These are phyloP conservation scores for Aythya baeri DNA, from an alignment of 2,113 vertebrate species.

Conservation along the genomic window DNA sequence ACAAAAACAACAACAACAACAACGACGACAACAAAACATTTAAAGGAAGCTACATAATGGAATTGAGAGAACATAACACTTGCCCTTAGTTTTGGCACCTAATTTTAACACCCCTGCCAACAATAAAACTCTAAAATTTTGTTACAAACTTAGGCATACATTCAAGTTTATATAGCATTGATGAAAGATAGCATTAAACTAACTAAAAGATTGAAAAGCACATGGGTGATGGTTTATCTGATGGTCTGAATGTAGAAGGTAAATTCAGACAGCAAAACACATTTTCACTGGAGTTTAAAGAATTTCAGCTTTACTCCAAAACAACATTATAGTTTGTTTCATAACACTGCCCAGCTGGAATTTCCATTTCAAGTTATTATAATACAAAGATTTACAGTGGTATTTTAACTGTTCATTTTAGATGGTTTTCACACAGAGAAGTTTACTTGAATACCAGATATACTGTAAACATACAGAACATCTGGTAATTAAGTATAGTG, in stretches of 20 bases:
- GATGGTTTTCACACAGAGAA: slow-evolving; percentile 59
- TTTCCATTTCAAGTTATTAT: slow-evolving; percentile 53
- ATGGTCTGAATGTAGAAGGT: background rate
- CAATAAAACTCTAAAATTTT: background rate
- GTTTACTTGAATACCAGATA: slow-evolving; percentile 62
- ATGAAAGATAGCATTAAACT: background rate
- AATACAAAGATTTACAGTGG: slow-evolving; percentile 25
- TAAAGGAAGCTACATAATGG: background rate
- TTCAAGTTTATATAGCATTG: background rate
- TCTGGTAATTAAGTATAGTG: slow-evolving; percentile 70
- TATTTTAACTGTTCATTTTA: slow-evolving; percentile 61
- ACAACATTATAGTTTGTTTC: slow-evolving; percentile 3
- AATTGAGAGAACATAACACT: background rate
- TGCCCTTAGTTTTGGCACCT: background rate
- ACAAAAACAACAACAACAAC: too few relatives aligned
- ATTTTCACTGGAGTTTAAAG: background rate
- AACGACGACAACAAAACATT: background rate
- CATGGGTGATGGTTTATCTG: background rate
- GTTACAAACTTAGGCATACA: background rate
- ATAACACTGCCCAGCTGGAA: slow-evolving; percentile 51
- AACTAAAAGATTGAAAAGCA: background rate
- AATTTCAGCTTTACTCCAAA: too few relatives aligned
- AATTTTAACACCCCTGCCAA: background rate
- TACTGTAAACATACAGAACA: slow-evolving; percentile 60
- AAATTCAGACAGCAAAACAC: background rate